Conservation (phyloP, 2,888 invertebrate species). For the Saturnia japonica region DNA sequence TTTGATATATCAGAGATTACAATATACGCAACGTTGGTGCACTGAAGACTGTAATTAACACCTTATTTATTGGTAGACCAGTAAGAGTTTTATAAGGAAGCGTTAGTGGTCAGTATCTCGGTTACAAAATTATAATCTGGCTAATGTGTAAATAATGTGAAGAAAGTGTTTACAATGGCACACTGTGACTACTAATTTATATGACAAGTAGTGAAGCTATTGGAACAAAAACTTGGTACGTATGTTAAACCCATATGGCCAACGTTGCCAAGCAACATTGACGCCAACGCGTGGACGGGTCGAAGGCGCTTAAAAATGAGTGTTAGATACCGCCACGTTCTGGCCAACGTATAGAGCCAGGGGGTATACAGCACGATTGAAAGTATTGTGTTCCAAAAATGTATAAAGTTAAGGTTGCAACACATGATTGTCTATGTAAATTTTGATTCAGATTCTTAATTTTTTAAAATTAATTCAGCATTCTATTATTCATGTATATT, state of each 20-base stretch:
- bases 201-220: background rate
- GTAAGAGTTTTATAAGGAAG: conserved; percentile 1
- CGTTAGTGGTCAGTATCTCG: background rate
- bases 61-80: conserved; percentile 1
- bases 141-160: background rate
- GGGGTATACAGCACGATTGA: too few species aligned
- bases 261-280: too few species aligned
- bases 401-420: too few species aligned
- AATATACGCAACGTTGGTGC: conserved; percentile 7
- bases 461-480: background rate
- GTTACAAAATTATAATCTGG: background rate
- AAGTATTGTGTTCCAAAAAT: too few species aligned
- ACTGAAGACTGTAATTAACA: conserved; percentile 8
- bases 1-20: background rate
- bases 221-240: background rate
- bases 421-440: background rate
- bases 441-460: background rate
- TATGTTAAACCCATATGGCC: background rate
- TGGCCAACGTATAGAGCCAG: too few species aligned
- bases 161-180: background rate
- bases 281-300: too few species aligned
- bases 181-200: background rate
- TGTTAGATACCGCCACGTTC: too few species aligned
- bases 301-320: too few species aligned
- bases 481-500: background rate